Percentiles rank a stretch among this genome's conserved stretches.
Conservation (phyloP, 1,140 invertebrate species). For the Drosophila serrata region DNA sequence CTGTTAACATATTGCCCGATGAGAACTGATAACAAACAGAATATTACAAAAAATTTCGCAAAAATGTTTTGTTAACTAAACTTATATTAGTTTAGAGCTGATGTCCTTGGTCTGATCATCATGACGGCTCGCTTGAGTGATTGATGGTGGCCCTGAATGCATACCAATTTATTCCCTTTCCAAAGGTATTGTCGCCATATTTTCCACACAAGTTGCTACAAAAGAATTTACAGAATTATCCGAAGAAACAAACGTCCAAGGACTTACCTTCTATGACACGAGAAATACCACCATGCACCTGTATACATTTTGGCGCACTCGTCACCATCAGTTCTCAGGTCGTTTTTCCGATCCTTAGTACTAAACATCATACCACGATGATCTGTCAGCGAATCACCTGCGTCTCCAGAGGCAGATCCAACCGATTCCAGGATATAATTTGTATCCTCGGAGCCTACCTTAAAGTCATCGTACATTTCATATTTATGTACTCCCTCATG, state of each 20-base stretch:
- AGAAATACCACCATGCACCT: neutral
- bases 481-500: neutral
- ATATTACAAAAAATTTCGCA: too few species aligned
- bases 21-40: too few species aligned
- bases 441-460: neutral
- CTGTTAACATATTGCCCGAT: too few species aligned
- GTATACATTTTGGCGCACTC: neutral
- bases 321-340: accelerated
- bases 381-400: neutral
- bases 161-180: neutral
- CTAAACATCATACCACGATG: neutral
- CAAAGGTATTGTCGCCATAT: neutral
- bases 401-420: neutral
- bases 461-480: neutral
- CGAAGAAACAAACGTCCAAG: too few species aligned
- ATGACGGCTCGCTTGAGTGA: neutral
- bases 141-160: neutral
- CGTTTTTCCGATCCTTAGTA: neutral
- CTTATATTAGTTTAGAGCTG: too few species aligned
- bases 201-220: neutral
- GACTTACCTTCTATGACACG: too few species aligned
- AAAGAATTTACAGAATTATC: neutral
- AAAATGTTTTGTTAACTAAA: too few species aligned
- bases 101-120: neutral
- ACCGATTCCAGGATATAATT: neutral